Percentiles rank a stretch among this genome's conserved stretches.
phyloP scores from a whole-genome alignment of 2,888 invertebrate genomes.

The Formica aserva region DNA sequence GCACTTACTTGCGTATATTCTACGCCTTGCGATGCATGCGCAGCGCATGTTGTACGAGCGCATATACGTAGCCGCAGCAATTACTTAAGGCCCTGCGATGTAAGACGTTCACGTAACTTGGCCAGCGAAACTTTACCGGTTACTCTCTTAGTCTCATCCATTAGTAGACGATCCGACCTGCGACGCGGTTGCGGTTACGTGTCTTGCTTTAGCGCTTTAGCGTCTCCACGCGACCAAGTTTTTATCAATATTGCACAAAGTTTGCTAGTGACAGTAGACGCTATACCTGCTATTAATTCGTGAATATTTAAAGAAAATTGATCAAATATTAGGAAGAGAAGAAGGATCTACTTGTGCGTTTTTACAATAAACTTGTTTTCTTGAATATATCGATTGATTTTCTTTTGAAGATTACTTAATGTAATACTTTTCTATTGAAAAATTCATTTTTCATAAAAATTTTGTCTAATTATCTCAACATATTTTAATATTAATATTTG shows the following conservation, averaged over 20 bases:
- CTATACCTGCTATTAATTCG: slow-evolving; percentile 30
- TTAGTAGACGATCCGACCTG: slow-evolving; percentile 45
- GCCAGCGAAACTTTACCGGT: slow-evolving; percentile 54
- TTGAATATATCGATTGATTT: neutral
- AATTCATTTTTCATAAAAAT: neutral
- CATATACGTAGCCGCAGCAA: slow-evolving; percentile 50
- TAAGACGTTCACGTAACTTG: slow-evolving; percentile 63
- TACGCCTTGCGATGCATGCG: slow-evolving; percentile 6
- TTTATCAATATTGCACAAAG: slow-evolving; percentile 39
- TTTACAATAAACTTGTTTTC: neutral
- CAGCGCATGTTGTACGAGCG: slow-evolving; percentile 28
- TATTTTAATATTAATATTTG: neutral
- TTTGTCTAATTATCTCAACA: neutral
- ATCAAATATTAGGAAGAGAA: neutral
- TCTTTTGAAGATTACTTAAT: neutral
- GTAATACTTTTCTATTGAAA: neutral
- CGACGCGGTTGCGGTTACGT: slow-evolving; percentile 33
- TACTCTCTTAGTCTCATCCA: slow-evolving; percentile 49
- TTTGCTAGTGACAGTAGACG: slow-evolving; percentile 9
- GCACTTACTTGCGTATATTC: slow-evolving; percentile 10
- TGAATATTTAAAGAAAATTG: slow-evolving; percentile 2
- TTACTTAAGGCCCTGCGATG: slow-evolving; percentile 65
- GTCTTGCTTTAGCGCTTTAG: slow-evolving; percentile 17
- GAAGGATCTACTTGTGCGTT: neutral
- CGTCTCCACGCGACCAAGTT: slow-evolving; percentile 15